phyloP scores from a whole-genome alignment of 2,113 vertebrate species.

The Hydrochoerus hydrochaeris region DNA sequence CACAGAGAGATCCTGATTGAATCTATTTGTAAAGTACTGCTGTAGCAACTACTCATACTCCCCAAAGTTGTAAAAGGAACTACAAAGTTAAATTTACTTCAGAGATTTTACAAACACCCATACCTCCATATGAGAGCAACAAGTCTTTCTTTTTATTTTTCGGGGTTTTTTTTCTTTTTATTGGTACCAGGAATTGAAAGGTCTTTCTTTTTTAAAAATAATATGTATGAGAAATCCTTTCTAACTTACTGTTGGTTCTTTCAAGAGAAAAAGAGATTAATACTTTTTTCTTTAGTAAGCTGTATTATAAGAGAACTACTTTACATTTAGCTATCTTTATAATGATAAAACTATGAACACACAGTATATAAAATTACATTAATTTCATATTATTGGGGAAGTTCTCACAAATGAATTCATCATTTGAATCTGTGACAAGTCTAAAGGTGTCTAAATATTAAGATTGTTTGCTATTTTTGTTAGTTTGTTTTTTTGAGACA shows the following conservation, averaged over 20 bases:
- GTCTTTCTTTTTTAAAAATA: neutral
- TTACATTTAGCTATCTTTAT: slow-evolving; percentile 5
- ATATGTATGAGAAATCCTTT: neutral
- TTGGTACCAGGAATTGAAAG: no score
- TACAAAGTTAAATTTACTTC: slow-evolving; percentile 1
- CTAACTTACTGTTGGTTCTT: slow-evolving; percentile 1
- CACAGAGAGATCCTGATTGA: neutral
- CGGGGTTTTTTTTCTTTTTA: no score
- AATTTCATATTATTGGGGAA: slow-evolving; percentile 45
- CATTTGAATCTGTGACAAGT: slow-evolving; percentile 49
- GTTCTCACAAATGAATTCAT: slow-evolving; percentile 53
- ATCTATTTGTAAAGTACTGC: neutral
- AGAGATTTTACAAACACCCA: slow-evolving; percentile 40
- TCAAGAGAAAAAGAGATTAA: slow-evolving; percentile 26
- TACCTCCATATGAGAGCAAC: neutral
- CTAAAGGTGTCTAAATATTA: slow-evolving; percentile 19
- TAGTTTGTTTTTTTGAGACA: neutral
- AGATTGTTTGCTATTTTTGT: neutral
- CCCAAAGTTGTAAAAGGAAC: slow-evolving; percentile 1
- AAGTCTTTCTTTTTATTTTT: neutral
- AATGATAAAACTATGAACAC: neutral
- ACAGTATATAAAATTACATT: slow-evolving; percentile 30
- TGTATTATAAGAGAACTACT: neutral
- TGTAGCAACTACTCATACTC: neutral
- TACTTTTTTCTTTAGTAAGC: slow-evolving; percentile 14